Percentiles rank a stretch among this genome's conserved stretches.
These are phyloP conservation scores for Ctenopoma multispine DNA, from an alignment of 2,797 vertebrate species.

Conservation along the genomic window DNA sequence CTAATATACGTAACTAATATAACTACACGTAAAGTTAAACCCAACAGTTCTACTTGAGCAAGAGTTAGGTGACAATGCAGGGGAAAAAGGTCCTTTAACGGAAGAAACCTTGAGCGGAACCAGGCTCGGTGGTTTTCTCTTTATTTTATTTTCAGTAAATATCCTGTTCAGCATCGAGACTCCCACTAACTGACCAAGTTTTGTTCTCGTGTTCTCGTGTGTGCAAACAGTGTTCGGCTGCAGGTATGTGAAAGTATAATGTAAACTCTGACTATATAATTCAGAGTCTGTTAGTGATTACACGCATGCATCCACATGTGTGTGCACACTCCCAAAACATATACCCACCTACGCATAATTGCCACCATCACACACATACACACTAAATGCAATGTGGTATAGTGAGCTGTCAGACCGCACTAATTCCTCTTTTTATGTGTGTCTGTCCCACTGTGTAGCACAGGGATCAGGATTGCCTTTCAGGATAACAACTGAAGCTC, in stretches of 20 bases:
- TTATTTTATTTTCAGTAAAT: too few relatives aligned
- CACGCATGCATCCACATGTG: conserved; percentile 50
- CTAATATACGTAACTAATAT: too few relatives aligned
- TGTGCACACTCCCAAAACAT: conserved; percentile 51
- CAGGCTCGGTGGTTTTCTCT: too few relatives aligned
- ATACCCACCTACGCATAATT: conserved; percentile 49
- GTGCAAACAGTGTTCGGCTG: conserved; percentile 19
- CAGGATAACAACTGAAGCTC: conserved; percentile 75
- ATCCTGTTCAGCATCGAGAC: background rate
- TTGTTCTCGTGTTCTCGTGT: background rate
- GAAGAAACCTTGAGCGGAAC: too few relatives aligned
- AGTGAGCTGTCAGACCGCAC: conserved; percentile 79
- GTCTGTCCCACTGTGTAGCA: conserved; percentile 75
- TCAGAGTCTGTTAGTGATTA: conserved; percentile 47
- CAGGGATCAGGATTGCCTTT: conserved; percentile 75
- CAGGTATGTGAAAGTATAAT: background rate
- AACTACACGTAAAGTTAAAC: too few relatives aligned
- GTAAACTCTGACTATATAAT: conserved; percentile 43
- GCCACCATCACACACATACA: conserved; percentile 51
- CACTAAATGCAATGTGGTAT: conserved; percentile 55
- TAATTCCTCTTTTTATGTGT: conserved; percentile 78
- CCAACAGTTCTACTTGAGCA: too few relatives aligned
- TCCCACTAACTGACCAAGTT: conserved; percentile 25
- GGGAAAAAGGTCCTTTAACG: too few relatives aligned
- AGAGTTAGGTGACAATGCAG: too few relatives aligned